phyloP scores from a whole-genome alignment of 2,888 invertebrate species.

The Drosophila cracens region DNA sequence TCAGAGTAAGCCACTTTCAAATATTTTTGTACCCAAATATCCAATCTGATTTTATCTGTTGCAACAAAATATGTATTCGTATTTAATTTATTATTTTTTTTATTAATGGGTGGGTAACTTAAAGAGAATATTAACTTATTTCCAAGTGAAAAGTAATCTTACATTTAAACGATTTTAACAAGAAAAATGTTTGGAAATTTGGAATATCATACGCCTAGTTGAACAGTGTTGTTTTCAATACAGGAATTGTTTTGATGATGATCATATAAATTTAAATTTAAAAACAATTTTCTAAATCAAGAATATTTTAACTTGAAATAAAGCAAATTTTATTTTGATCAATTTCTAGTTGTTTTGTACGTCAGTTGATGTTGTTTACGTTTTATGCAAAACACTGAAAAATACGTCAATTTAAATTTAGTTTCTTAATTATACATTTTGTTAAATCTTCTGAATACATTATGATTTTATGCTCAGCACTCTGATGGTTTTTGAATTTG shows the following conservation, averaged over 20 bases:
- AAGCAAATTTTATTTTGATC: accelerated
- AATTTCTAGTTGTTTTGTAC: neutral
- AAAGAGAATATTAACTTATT: neutral
- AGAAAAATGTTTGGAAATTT: neutral
- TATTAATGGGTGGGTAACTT: neutral
- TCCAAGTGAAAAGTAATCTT: neutral
- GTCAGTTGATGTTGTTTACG: neutral
- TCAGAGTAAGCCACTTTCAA: conserved; percentile 35
- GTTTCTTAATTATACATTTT: neutral
- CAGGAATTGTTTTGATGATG: neutral
- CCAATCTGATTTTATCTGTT: neutral
- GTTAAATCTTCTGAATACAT: no score
- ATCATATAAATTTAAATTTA: neutral
- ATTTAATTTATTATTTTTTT: neutral
- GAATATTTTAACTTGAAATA: neutral
- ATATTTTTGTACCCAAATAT: neutral
- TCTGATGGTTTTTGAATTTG: neutral
- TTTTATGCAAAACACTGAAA: neutral
- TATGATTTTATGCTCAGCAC: neutral
- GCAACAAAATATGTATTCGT: neutral
- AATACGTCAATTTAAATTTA: neutral
- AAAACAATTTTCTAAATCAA: neutral
- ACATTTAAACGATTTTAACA: neutral
- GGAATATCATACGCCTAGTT: conserved; percentile 12
- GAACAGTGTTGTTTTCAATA: neutral